Evolutionary conservation across 2,113 vertebrate species (phyloP).

Genomic region (Gymnobelideus leadbeateri): DNA sequence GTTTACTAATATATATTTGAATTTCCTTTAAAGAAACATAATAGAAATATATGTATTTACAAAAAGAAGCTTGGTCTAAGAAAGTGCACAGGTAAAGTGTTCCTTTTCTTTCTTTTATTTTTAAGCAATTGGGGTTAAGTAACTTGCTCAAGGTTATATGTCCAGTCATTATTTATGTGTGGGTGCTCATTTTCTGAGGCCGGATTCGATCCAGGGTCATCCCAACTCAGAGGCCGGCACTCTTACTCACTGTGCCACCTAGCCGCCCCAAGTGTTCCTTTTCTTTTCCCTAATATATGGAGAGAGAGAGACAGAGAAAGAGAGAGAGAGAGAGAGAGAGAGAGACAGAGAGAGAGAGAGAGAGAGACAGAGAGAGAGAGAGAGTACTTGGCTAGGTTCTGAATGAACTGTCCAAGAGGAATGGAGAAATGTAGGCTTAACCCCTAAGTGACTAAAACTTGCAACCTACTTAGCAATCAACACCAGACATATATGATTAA

Average conservation of each 20-base stretch:
- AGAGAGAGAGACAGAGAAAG: too few species aligned
- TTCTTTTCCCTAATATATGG: neutral
- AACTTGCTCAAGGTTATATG: too few species aligned
- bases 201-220: too few species aligned
- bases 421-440: neutral
- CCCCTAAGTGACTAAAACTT: neutral
- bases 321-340: too few species aligned
- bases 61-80: neutral
- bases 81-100: neutral
- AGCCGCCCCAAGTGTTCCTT: neutral
- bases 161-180: too few species aligned
- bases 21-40: neutral
- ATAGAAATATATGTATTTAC: neutral
- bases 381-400: neutral
- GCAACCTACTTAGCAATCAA: neutral
- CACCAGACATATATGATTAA: neutral
- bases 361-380: too few species aligned
- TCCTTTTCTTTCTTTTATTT: neutral
- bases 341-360: too few species aligned
- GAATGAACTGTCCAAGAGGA: neutral
- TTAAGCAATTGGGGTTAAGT: too few species aligned
- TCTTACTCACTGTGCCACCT: too few species aligned
- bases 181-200: too few species aligned
- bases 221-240: too few species aligned
- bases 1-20: neutral